Evolutionary conservation across 2,888 invertebrate species (phyloP), one percentile per base, ranked within the genome.

Genomic region (Spisula solida): DNA sequence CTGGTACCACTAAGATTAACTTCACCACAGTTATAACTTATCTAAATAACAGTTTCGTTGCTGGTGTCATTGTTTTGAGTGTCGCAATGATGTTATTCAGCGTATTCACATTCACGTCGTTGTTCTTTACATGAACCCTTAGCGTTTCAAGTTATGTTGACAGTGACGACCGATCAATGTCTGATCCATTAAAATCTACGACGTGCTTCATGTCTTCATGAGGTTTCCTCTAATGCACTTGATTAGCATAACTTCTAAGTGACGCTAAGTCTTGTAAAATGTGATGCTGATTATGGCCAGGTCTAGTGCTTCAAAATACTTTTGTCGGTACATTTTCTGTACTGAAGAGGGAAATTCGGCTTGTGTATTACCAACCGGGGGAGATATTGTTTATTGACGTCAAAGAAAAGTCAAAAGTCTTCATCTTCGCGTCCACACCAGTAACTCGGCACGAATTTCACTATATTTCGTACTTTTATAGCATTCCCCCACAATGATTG

Each of bases 1-100:
- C 91, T 8, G 90, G 92, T 81, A 91, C 85, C 1, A 92, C 88
- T 29, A 91, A 75, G 5, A 89, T 48, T 18, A 89, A 79, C 29
- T 82, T 70, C 25, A 91, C 8, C 12, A 91, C 75, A 60, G 82
- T 88, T 60, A 88, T 82, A 48, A 87, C 55, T 48, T 92, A 87
- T 4, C 70, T 80, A 31, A 88, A 80, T 0, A 86, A 16, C 0
- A 1, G 4, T 8, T 79, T 10, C 25, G 70, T 48, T 5, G 56
- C 70, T n/a, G 87, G 70, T 29, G 79, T 41, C 80, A 87, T 79
- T 6, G 4, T 2, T 16, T 60, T 60, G 16, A 83, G 1, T 1
- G 48, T 47, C 14, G 56, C 55, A n/a, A 41, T 20, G 18, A 84
- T 83, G n/a, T 79, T 41, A 18, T 6, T 18, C 31, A 81, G 5